These are phyloP conservation scores for Garra rufa DNA, from an alignment of 2,113 vertebrate species.

Conservation along the genomic window DNA sequence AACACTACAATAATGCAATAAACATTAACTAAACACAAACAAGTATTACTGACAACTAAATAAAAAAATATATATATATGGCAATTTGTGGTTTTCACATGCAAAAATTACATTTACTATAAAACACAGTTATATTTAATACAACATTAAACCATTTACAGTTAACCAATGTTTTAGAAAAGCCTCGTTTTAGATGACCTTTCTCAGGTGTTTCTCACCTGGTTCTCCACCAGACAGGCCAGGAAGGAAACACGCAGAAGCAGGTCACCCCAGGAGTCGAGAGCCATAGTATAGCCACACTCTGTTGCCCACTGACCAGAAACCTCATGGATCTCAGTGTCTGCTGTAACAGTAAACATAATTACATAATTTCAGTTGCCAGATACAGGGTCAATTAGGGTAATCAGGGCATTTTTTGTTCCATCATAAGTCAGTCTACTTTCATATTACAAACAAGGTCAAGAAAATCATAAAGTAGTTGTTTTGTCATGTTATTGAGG, in stretches of 20 bases:
- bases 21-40: background rate
- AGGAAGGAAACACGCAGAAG: slow-evolving; percentile 59
- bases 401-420: background rate
- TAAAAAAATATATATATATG: background rate
- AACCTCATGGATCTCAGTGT: slow-evolving; percentile 41
- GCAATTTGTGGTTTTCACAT: background rate
- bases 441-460: background rate
- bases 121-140: background rate
- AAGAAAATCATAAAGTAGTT: background rate
- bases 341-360: background rate
- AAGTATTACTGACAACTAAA: background rate
- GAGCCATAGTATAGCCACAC: slow-evolving; percentile 58
- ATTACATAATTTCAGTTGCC: background rate
- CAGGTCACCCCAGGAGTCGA: slow-evolving; percentile 54
- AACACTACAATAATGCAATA: background rate
- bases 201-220: slow-evolving; percentile 36
- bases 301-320: slow-evolving; percentile 48
- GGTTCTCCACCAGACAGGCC: slow-evolving; percentile 57
- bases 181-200: background rate
- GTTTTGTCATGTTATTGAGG: background rate
- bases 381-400: background rate
- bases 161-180: background rate
- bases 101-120: background rate
- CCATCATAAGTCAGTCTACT: background rate
- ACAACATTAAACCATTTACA: background rate